A percentile compares a stretch with the other conserved stretches of the same genome.
phyloP scores from a whole-genome alignment of 2,888 invertebrate genomes.

The Macropis europaea region DNA sequence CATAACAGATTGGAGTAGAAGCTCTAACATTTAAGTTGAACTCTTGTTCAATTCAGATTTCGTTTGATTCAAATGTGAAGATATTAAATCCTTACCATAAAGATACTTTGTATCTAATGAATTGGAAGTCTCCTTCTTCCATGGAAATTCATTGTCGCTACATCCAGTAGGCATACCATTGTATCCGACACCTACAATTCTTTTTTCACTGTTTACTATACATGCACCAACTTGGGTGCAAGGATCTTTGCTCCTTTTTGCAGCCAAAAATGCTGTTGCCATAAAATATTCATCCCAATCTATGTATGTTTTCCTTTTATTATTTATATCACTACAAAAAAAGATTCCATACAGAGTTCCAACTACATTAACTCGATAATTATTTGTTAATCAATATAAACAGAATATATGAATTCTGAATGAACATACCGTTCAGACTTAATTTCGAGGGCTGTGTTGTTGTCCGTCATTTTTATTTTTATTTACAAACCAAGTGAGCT shows the following conservation, averaged over 20 bases:
- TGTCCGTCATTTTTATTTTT: conserved; percentile 3
- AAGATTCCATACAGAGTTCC: not conserved
- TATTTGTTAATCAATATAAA: not conserved
- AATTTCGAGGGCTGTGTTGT: not conserved
- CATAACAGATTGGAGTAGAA: not conserved
- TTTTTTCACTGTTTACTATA: conserved; percentile 92
- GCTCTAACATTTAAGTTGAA: not conserved
- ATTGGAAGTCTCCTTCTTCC: conserved; percentile 86
- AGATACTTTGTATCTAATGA: conserved; percentile 89
- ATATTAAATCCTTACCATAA: conserved; percentile 85
- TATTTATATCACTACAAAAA: conserved; percentile 52
- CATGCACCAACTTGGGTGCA: conserved; percentile 96
- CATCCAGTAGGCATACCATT: conserved; percentile 98
- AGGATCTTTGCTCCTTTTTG: conserved; percentile 97
- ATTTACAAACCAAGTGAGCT: not conserved
- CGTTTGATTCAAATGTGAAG: not conserved
- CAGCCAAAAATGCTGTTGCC: conserved; percentile 94
- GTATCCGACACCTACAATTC: conserved; percentile 96
- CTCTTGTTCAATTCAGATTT: not conserved
- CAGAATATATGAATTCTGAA: no score
- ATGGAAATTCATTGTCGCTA: conserved; percentile 93
- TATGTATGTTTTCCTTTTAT: conserved; percentile 85
- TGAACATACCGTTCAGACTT: not conserved
- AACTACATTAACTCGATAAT: no score
- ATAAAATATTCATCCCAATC: conserved; percentile 98